phyloP scores from a whole-genome alignment of 2,888 invertebrate species.

The Chymomyza amoena region DNA sequence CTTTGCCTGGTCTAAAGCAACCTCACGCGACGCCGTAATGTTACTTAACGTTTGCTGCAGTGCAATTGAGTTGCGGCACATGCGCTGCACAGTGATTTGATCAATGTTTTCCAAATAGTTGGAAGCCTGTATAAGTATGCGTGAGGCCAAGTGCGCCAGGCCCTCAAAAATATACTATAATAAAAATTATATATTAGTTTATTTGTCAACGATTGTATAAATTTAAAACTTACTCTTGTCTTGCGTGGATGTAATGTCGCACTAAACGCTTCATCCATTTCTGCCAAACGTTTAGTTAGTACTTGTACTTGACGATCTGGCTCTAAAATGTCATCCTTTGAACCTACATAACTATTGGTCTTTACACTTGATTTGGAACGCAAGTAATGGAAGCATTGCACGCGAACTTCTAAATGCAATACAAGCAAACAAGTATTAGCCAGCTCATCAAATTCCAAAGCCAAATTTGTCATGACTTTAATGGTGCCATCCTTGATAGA shows the following conservation, averaged over 20 bases:
- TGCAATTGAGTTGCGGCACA: constrained; percentile 91
- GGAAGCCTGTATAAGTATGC: constrained; percentile 89
- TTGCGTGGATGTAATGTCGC: constrained; percentile 88
- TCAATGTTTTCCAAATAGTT: constrained; percentile 89
- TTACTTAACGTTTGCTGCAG: constrained; percentile 91
- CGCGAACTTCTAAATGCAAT: constrained; percentile 94
- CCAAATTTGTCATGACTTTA: constrained; percentile 85
- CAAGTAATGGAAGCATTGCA: constrained; percentile 97
- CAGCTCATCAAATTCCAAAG: constrained; percentile 91
- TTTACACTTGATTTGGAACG: constrained; percentile 79
- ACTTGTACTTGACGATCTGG: constrained; percentile 88
- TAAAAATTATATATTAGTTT: constrained; percentile 38
- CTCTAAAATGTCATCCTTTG: constrained; percentile 86
- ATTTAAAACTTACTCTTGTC: constrained; percentile 82
- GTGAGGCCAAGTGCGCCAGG: constrained; percentile 87
- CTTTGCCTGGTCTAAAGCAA: constrained; percentile 92
- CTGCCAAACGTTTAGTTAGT: constrained; percentile 87
- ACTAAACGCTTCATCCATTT: constrained; percentile 88
- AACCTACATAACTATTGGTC: constrained; percentile 74
- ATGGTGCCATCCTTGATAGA: constrained; percentile 81
- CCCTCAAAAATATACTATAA: constrained; percentile 93
- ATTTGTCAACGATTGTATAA: background rate
- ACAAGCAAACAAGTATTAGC: constrained; percentile 94
- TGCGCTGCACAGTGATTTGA: constrained; percentile 89
- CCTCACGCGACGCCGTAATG: constrained; percentile 89